Evolutionary conservation across 2,797 vertebrate genomes (phyloP).

Genomic region (Catostomus latipinnis): DNA sequence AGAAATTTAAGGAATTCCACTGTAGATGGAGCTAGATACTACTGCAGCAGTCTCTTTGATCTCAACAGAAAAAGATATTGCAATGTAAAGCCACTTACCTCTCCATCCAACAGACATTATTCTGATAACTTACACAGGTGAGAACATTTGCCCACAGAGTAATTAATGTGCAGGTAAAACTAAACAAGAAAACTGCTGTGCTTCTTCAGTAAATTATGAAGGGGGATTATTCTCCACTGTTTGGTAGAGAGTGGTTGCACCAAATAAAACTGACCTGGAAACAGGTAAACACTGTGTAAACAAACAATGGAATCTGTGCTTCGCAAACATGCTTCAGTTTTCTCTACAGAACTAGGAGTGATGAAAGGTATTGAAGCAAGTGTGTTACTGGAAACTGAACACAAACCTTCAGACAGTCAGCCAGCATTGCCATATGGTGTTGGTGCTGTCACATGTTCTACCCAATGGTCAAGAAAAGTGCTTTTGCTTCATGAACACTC

Average conservation of each 20-base stretch:
- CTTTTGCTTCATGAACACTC: background rate
- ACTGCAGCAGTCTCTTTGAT: background rate
- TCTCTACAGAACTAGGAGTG: background rate
- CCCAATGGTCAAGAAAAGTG: background rate
- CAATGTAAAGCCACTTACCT: background rate
- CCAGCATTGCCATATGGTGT: too few species aligned
- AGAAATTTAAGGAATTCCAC: background rate
- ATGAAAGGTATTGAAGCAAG: background rate
- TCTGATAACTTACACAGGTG: background rate
- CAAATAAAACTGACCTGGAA: background rate
- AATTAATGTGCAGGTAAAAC: background rate
- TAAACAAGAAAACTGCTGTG: background rate
- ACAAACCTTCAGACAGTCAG: background rate
- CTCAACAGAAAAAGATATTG: background rate
- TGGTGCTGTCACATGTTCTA: background rate
- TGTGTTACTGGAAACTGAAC: background rate
- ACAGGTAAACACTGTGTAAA: background rate
- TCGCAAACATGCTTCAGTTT: background rate
- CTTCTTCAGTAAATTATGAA: background rate
- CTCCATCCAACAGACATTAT: background rate
- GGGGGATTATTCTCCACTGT: background rate
- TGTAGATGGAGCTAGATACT: background rate
- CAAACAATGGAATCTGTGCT: background rate
- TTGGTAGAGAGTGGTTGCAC: conserved; percentile 1
- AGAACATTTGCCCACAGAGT: background rate